phyloP scores from a whole-genome alignment of 2,113 vertebrate species.

The Barbus barbus region DNA sequence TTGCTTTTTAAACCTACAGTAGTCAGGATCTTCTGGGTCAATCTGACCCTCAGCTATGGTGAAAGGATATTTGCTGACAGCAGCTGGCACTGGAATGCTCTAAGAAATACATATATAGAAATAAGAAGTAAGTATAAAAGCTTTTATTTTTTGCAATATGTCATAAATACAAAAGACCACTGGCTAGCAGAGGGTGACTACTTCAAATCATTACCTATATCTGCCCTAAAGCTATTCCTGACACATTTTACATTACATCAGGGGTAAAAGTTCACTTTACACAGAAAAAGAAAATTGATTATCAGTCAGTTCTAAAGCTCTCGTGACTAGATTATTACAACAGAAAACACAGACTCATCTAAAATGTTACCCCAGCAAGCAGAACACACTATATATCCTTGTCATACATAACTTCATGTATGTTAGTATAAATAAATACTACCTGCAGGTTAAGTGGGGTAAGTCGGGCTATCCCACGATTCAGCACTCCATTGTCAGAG shows the following conservation, averaged over 20 bases:
- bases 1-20: constrained; percentile 75
- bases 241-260: constrained; percentile 14
- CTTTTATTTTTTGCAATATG: background rate
- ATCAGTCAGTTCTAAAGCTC: background rate
- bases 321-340: background rate
- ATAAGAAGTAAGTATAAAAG: no score
- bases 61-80: constrained; percentile 56
- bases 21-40: constrained; percentile 68
- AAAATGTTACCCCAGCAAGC: background rate
- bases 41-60: constrained; percentile 70
- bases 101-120: constrained; percentile 59
- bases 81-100: constrained; percentile 49
- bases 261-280: background rate
- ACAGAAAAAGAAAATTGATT: background rate
- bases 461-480: background rate
- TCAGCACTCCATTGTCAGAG: constrained; percentile 49
- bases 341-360: no score
- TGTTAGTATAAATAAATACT: constrained; percentile 3
- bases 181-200: background rate
- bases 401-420: background rate
- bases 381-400: constrained; percentile 9
- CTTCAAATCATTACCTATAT: constrained; percentile 10
- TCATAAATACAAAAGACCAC: background rate
- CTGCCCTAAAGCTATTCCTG: constrained; percentile 5
- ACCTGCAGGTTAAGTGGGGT: constrained; percentile 53